These are phyloP conservation scores for Drosophila varians DNA, from an alignment of 1,140 invertebrate species.

Conservation along the genomic window DNA sequence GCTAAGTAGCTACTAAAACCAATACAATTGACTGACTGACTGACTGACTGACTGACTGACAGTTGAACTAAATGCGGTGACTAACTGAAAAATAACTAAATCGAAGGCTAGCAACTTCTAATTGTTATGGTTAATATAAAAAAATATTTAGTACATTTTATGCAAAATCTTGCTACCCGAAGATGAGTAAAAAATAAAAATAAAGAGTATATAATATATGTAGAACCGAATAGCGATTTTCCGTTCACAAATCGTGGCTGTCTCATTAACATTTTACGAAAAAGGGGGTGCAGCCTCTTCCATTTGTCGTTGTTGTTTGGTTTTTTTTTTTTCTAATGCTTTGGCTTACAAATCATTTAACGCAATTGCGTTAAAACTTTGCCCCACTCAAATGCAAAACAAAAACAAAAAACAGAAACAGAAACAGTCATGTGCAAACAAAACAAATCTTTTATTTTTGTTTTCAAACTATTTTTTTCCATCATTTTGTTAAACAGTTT, in stretches of 20 bases:
- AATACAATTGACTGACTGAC: conserved; percentile 4
- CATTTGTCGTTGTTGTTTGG: not conserved
- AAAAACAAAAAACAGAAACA: conserved; percentile 6
- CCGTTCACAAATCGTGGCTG: conserved; percentile 43
- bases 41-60: conserved; percentile 14
- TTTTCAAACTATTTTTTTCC: not conserved
- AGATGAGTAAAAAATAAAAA: not conserved
- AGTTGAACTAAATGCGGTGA: conserved; percentile 23
- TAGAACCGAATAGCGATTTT: conserved; percentile 43
- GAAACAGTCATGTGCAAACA: not conserved
- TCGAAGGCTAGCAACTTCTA: conserved; percentile 38
- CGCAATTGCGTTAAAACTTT: conserved; percentile 76
- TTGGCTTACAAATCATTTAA: conserved; percentile 61
- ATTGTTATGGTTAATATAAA: conserved; percentile 20
- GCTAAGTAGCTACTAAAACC: conserved; percentile 43
- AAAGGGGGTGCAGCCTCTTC: conserved; percentile 41
- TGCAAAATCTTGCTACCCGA: not conserved
- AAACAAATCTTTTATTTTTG: conserved; percentile 7
- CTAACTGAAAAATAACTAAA: conserved; percentile 20
- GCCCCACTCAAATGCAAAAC: conserved; percentile 42
- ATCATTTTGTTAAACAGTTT: conserved; percentile 18
- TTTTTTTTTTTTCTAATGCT: conserved; percentile 1
- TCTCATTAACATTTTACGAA: conserved; percentile 48
- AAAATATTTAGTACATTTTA: not conserved
- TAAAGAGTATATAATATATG: not conserved